Evolutionary conservation across 1,140 invertebrate genomes (phyloP).

Genomic region (Drosophila malerkotliana): DNA sequence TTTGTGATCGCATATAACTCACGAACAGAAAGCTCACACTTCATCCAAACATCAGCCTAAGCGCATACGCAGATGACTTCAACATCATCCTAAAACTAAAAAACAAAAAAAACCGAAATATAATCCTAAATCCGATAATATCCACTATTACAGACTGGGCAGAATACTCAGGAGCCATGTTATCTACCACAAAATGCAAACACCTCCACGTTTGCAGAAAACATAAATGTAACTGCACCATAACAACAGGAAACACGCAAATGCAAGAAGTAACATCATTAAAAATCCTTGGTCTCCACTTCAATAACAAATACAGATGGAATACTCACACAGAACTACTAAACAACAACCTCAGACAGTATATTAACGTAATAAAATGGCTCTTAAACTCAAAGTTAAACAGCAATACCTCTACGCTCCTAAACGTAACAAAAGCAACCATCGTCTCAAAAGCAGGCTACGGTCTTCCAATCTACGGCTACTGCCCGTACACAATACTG

Average conservation of each 20-base stretch:
- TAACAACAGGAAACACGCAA: constrained; percentile 27
- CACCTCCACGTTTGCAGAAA: constrained; percentile 32
- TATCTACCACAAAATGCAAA: constrained; percentile 15
- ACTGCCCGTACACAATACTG: no score
- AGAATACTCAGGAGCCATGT: constrained; percentile 18
- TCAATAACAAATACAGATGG: constrained; percentile 37
- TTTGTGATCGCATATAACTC: constrained; percentile 8
- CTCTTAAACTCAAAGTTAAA: constrained; percentile 35
- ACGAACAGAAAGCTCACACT: background rate
- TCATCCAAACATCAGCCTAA: no score
- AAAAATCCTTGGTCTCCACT: constrained; percentile 17
- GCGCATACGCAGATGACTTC: background rate
- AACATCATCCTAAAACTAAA: constrained; percentile 19
- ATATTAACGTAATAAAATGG: constrained; percentile 42
- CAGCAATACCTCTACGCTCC: constrained; percentile 16
- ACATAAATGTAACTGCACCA: constrained; percentile 24
- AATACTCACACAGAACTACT: constrained; percentile 20
- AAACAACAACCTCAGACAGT: constrained; percentile 15
- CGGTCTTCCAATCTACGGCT: no score
- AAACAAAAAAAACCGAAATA: constrained; percentile 19
- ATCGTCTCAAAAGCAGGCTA: background rate
- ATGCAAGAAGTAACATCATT: constrained; percentile 19
- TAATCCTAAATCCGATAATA: constrained; percentile 23
- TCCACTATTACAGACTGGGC: constrained; percentile 22
- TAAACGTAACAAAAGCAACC: constrained; percentile 15